A percentile compares a stretch with the other conserved stretches of the same genome.
Conservation (phyloP, 2,797 vertebrate species). For the Hephaestus fuliginosus region DNA sequence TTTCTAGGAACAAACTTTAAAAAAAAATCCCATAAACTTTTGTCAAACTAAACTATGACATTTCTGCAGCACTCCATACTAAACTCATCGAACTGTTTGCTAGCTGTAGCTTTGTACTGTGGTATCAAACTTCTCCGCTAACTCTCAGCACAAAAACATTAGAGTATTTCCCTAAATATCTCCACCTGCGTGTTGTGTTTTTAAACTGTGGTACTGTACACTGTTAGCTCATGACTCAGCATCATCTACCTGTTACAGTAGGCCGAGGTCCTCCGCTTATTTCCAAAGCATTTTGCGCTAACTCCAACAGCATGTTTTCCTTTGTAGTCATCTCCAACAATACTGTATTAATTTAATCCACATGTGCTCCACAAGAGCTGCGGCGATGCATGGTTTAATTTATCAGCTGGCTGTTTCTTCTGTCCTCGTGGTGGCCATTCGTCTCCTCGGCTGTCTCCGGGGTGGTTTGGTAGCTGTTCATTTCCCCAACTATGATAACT, state of each 20-base stretch:
- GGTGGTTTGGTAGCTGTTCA: constrained; percentile 64
- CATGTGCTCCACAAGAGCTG: constrained; percentile 67
- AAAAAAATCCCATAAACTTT: too few relatives aligned
- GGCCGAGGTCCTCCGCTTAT: constrained; percentile 5
- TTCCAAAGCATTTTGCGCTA: constrained; percentile 22
- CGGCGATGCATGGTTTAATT: constrained; percentile 67
- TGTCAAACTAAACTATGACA: too few relatives aligned
- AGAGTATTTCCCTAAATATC: not conserved
- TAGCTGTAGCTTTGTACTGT: not conserved
- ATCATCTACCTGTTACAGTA: constrained; percentile 32
- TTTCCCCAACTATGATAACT: constrained; percentile 69
- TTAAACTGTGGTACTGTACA: not conserved
- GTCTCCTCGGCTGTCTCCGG: constrained; percentile 54
- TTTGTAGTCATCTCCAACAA: constrained; percentile 57
- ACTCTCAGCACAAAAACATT: not conserved
- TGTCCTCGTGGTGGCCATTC: constrained; percentile 61
- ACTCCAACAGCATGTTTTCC: constrained; percentile 43
- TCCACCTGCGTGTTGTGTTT: not conserved
- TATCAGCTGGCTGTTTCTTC: constrained; percentile 62
- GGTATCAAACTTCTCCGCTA: not conserved
- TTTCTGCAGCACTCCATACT: not conserved
- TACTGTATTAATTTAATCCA: constrained; percentile 74
- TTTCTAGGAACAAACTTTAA: too few relatives aligned
- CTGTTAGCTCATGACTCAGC: constrained; percentile 26
- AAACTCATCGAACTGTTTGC: not conserved